phyloP scores from a whole-genome alignment of 1,140 invertebrate species.

The Trichogramma pretiosum region DNA sequence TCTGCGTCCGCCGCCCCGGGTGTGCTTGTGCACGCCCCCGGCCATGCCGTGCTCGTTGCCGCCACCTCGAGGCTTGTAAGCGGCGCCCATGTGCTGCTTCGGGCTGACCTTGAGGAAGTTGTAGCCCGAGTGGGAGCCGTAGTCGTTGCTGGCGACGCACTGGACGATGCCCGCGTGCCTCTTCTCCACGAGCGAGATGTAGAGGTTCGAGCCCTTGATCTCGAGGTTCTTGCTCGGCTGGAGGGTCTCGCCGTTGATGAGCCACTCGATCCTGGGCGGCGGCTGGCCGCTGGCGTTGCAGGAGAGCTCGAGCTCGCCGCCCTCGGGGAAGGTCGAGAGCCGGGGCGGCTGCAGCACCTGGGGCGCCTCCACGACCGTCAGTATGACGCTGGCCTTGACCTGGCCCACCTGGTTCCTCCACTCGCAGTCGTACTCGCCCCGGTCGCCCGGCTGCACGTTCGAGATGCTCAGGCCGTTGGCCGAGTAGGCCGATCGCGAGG shows the following conservation, averaged over 20 bases:
- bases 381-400: constrained; percentile 35
- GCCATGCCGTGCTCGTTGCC: constrained; percentile 28
- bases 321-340: constrained; percentile 54
- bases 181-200: constrained; percentile 63
- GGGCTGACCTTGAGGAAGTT: constrained; percentile 62
- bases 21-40: constrained; percentile 33
- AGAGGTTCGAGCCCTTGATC: constrained; percentile 48
- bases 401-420: constrained; percentile 36
- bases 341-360: constrained; percentile 50
- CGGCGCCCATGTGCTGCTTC: constrained; percentile 48
- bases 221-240: constrained; percentile 46
- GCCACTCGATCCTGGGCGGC: constrained; percentile 66
- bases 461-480: constrained; percentile 31
- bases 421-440: constrained; percentile 41
- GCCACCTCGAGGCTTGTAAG: constrained; percentile 48
- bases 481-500: constrained; percentile 27
- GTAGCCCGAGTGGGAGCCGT: constrained; percentile 58
- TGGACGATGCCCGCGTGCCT: constrained; percentile 80
- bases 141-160: constrained; percentile 75
- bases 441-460: constrained; percentile 33
- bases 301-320: constrained; percentile 53
- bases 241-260: constrained; percentile 67
- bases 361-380: constrained; percentile 51
- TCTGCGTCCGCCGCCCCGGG: constrained; percentile 35
- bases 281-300: constrained; percentile 63